Base-by-base conservation (phyloP, 2,888 invertebrate genomes). In the Pediacus dermestoides region DNA sequence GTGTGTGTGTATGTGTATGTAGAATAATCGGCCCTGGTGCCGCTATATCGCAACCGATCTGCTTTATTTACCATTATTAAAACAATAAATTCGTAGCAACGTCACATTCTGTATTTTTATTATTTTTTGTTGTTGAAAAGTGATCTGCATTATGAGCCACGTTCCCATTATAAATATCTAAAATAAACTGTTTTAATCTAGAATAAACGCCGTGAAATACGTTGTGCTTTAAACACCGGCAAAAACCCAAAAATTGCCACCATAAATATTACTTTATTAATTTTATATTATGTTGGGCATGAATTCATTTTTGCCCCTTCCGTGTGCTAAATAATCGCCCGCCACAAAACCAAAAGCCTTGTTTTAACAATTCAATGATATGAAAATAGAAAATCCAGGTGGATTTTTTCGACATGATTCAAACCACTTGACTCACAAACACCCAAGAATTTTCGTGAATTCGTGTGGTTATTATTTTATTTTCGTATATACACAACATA, bases 131-230 rank as follows among this genome's bases (percentile, higher is more conserved):
- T 54, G 62, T 60, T 66, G 67, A 67, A 67, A 67, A 70, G 66
- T 68, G 68, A 70, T 70, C 68, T 67, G 67, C 69, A 66, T 67
- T 67, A 65, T 66, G 66, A 63, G 64, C 66, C 60, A 60, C 61
- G 63, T 58, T 56, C 59, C 66, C 66, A 68, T 69, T 69, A 68
- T 69, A 68, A 69, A 69, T 69, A 68, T 68, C 68, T 68, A 68
- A 70, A 70, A 70, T 70, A 68, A 69, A 70, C 68, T 68, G 70
- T 68, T 70, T 69, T 70, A 70, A 70, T 70, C 68, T 69, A 63
- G 67, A 68, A 68, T 68, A 67, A 68, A 68, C 66, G 67, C 62
- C 58, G 58, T 62, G 65, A 63, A 66, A 64, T 64, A 64, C 62
- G 62, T 57, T 56, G 60, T n/a, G 61, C 58, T 58, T 61, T 58